phyloP scores from a whole-genome alignment of 2,113 vertebrate genomes.

The Dromas ardeola region DNA sequence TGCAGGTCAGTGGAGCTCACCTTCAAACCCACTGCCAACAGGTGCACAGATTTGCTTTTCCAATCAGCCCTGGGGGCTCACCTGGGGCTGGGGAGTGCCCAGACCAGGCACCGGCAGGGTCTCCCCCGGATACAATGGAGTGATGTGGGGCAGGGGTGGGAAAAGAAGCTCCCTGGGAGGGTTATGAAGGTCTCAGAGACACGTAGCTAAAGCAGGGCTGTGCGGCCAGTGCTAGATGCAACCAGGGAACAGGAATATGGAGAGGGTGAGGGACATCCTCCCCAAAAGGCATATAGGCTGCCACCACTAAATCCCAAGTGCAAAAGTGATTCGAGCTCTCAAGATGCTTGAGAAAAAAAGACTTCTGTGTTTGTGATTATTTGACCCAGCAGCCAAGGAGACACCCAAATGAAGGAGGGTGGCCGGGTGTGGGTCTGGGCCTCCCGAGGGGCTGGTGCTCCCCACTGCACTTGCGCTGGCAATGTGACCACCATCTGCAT shows the following conservation, averaged over 20 bases:
- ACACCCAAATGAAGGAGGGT: neutral
- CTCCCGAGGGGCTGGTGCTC: neutral
- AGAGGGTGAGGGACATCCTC: neutral
- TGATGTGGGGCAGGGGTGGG: neutral
- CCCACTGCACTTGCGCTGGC: neutral
- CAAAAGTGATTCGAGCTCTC: neutral
- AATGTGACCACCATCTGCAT: neutral
- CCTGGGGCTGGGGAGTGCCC: neutral
- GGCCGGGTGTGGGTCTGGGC: neutral
- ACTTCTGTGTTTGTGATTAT: neutral
- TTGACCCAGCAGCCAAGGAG: neutral
- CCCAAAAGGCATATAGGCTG: neutral
- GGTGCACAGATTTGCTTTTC: slow-evolving; percentile 77
- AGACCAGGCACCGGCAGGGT: neutral
- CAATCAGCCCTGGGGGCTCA: slow-evolving; percentile 69
- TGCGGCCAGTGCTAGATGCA: neutral
- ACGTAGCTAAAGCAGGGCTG: neutral
- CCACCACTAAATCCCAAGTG: neutral
- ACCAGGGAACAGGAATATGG: neutral
- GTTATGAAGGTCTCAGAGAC: neutral
- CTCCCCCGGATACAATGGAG: neutral
- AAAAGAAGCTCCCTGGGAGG: neutral
- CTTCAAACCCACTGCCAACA: slow-evolving; percentile 91
- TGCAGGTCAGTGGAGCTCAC: slow-evolving; percentile 60
- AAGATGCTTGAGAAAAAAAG: neutral